Evolutionary conservation across 2,797 vertebrate genomes (phyloP).

Genomic region (Falco columbarius): DNA sequence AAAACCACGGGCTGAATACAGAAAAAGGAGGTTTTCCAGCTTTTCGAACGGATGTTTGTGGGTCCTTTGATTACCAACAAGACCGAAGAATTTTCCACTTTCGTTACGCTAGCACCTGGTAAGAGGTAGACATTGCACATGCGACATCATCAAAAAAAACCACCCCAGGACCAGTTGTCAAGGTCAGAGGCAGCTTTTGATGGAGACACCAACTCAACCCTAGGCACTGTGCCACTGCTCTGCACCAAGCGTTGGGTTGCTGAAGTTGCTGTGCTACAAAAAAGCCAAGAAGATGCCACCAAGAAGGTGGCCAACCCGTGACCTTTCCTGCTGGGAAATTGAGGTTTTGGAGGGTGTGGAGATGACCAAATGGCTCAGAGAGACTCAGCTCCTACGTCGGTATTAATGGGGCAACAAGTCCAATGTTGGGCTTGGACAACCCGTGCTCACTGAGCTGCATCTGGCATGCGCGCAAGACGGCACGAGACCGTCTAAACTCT

Average conservation of each 20-base stretch:
- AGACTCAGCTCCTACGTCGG: neutral
- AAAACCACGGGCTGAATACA: no score
- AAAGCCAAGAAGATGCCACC: no score
- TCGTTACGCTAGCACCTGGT: no score
- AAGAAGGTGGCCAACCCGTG: neutral
- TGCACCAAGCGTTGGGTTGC: neutral
- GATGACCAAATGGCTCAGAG: neutral
- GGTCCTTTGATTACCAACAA: no score
- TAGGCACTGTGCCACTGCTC: no score
- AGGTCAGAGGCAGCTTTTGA: neutral
- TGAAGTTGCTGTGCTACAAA: neutral
- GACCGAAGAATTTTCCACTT: neutral
- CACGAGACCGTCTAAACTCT: neutral
- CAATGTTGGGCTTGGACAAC: neutral
- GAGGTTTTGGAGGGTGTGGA: neutral
- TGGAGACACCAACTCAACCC: neutral
- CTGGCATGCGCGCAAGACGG: neutral
- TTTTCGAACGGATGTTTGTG: neutral
- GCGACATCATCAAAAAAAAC: neutral
- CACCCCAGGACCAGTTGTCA: neutral
- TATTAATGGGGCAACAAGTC: accelerated
- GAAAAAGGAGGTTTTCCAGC: neutral
- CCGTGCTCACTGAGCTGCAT: accelerated
- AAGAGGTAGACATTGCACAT: neutral
- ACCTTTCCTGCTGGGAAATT: neutral